phyloP scores from a whole-genome alignment of 2,888 invertebrate genomes.

The Cactoblastis cactorum region DNA sequence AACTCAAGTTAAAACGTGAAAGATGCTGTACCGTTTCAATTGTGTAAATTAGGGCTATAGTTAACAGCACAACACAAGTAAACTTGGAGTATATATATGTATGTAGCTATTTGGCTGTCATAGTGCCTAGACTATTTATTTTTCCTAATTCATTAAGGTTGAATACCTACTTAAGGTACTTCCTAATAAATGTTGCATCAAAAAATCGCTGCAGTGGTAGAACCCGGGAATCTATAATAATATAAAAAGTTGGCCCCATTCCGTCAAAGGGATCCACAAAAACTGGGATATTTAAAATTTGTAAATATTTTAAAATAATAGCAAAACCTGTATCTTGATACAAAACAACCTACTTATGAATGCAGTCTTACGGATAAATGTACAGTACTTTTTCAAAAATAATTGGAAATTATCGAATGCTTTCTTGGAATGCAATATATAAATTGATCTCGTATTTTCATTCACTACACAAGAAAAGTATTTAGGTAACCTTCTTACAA shows the following conservation, averaged over 20 bases:
- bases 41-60: not conserved
- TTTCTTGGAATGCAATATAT: constrained; percentile 60
- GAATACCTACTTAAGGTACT: constrained; percentile 14
- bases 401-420: constrained; percentile 57
- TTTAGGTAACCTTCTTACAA: constrained; percentile 61
- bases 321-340: constrained; percentile 46
- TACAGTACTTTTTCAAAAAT: constrained; percentile 63
- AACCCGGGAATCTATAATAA: constrained; percentile 43
- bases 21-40: not conserved
- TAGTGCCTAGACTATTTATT: not conserved
- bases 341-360: constrained; percentile 58
- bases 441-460: constrained; percentile 49
- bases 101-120: not conserved
- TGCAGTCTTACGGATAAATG: constrained; percentile 72
- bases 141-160: not conserved
- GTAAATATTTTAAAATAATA: constrained; percentile 58
- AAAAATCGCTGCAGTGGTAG: constrained; percentile 32
- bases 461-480: constrained; percentile 51
- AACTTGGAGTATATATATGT: no score
- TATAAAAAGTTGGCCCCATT: constrained; percentile 74
- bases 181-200: constrained; percentile 23
- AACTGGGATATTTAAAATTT: constrained; percentile 60
- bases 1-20: not conserved
- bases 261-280: constrained; percentile 67
- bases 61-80: no score